phyloP scores from a whole-genome alignment of 2,113 vertebrate species.

The Eurypyga helias region DNA sequence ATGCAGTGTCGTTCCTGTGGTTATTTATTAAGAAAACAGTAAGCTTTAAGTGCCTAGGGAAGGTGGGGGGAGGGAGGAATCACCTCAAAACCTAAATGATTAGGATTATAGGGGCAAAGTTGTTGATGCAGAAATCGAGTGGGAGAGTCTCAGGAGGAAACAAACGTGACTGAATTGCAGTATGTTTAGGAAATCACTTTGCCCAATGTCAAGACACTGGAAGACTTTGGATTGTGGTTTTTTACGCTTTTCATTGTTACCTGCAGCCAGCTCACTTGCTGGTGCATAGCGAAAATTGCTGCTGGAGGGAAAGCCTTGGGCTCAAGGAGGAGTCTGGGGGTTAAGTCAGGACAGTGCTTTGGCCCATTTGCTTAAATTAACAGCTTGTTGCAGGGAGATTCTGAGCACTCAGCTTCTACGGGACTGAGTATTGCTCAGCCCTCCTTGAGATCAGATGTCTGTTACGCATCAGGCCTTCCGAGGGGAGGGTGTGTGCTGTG shows the following conservation, averaged over 20 bases:
- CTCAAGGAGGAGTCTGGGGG: background rate
- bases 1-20: conserved; percentile 49
- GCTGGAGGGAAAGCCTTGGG: background rate
- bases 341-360: background rate
- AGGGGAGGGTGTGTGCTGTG: rapidly evolving
- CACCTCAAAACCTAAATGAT: background rate
- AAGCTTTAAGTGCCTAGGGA: conserved; percentile 78
- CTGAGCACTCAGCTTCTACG: background rate
- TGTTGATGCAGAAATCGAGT: background rate
- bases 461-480: rapidly evolving
- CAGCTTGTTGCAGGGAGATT: background rate
- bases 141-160: conserved; percentile 5
- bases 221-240: background rate
- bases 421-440: background rate
- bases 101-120: conserved; percentile 24
- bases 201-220: conserved; percentile 42
- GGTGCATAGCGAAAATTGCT: background rate
- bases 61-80: conserved; percentile 13
- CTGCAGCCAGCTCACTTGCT: background rate
- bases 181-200: background rate
- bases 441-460: background rate
- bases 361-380: background rate
- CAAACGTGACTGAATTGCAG: background rate
- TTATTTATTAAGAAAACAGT: conserved; percentile 66
- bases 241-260: background rate